Percentiles rank a stretch among this genome's conserved stretches.
These are phyloP conservation scores for Australoheros scitulus DNA, from an alignment of 2,113 vertebrate genomes.

Conservation along the genomic window DNA sequence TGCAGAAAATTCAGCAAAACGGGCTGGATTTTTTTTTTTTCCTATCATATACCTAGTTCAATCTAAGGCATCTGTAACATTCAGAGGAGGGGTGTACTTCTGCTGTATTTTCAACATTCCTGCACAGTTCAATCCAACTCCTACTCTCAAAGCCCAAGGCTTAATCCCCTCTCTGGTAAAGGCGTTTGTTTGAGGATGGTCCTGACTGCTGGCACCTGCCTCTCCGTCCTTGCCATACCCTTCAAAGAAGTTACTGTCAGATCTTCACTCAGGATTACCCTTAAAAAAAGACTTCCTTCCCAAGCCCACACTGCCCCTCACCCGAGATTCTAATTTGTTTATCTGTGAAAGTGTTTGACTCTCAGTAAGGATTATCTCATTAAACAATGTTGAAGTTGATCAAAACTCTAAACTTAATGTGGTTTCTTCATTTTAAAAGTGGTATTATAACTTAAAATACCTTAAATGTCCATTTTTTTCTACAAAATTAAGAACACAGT, in stretches of 20 bases:
- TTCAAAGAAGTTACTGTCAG: conserved; percentile 68
- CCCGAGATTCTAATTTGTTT: conserved; percentile 11
- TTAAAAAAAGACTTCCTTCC: conserved; percentile 19
- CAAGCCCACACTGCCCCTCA: conserved; percentile 11
- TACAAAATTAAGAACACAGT: neutral
- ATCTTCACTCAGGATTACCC: conserved; percentile 68
- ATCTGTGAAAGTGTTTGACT: conserved; percentile 13
- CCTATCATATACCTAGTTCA: conserved; percentile 1
- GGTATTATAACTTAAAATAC: neutral
- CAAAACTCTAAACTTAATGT: neutral
- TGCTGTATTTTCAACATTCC: conserved; percentile 63
- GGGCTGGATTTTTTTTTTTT: neutral
- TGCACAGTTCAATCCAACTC: conserved; percentile 72
- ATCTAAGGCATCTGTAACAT: conserved; percentile 45
- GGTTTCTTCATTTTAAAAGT: neutral
- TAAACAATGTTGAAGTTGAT: neutral
- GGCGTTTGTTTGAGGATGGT: conserved; percentile 73
- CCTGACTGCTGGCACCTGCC: conserved; percentile 54
- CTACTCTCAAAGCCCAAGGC: conserved; percentile 69
- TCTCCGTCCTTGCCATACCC: conserved; percentile 72
- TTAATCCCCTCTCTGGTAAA: conserved; percentile 73
- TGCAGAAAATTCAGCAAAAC: conserved; percentile 31
- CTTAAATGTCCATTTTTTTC: neutral
- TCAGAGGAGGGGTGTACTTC: conserved; percentile 6
- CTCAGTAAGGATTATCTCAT: neutral